A percentile compares a stretch with the other conserved stretches of the same genome.
Conservation (phyloP, 2,797 vertebrate genomes). For the Telmatherina bonti region DNA sequence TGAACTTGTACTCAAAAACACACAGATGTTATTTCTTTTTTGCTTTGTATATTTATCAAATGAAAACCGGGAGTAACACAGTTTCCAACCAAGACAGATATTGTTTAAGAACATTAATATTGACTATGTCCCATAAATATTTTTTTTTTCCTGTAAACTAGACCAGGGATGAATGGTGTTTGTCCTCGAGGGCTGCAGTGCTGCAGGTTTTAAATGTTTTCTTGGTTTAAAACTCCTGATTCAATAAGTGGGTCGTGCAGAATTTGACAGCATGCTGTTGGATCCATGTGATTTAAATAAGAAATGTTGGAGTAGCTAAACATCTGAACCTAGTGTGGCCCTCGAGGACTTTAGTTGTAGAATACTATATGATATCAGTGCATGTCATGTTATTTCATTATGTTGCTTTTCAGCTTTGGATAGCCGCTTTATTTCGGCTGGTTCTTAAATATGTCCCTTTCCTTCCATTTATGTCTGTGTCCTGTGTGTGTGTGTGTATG, state of each 20-base stretch:
- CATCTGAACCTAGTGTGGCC: no score
- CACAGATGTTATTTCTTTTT: not conserved
- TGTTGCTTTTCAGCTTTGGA: conserved; percentile 1
- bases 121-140: not conserved
- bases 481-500: conserved; percentile 4
- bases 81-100: not conserved
- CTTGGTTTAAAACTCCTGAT: no score
- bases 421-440: conserved; percentile 18
- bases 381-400: no score
- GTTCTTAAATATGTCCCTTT: conserved; percentile 13
- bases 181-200: no score
- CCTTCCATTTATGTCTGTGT: conserved; percentile 3
- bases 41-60: not conserved
- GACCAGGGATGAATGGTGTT: no score
- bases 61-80: not conserved
- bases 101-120: conserved; percentile 17
- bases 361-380: no score
- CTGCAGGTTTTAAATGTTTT: no score
- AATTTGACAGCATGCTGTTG: no score
- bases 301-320: no score
- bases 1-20: not conserved
- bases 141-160: not conserved
- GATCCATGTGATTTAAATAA: no score
- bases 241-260: no score
- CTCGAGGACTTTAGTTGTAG: no score